phyloP scores from a whole-genome alignment of 2,113 vertebrate genomes.

The Acrocephalus kingi region DNA sequence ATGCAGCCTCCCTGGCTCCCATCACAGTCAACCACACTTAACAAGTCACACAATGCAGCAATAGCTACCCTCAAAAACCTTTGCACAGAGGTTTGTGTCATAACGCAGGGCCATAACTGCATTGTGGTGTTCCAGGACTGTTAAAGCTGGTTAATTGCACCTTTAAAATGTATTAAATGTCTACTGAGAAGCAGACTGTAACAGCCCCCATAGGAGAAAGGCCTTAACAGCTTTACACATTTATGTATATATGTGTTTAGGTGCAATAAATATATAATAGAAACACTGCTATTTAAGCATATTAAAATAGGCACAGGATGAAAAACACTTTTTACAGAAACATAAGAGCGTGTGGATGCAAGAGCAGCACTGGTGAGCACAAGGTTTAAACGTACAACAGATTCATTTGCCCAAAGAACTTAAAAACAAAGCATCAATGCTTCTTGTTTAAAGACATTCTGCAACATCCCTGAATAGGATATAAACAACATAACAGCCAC shows the following conservation, averaged over 20 bases:
- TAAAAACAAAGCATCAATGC: background rate
- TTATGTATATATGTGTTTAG: background rate
- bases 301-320: background rate
- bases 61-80: background rate
- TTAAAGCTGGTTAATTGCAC: background rate
- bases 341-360: fast-evolving
- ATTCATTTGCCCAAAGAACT: background rate
- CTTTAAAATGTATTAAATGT: background rate
- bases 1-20: constrained; percentile 1
- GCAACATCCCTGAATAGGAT: background rate
- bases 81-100: background rate
- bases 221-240: background rate
- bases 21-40: background rate
- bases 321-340: background rate
- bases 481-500: background rate
- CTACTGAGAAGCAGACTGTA: background rate
- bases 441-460: background rate
- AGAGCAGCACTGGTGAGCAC: fast-evolving
- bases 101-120: background rate
- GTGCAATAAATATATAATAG: background rate
- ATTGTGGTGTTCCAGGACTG: background rate
- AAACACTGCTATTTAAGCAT: background rate
- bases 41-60: background rate
- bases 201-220: background rate
- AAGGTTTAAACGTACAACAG: background rate